A percentile compares a stretch with the other conserved stretches of the same genome.
Conservation (phyloP, 2,888 invertebrate species). For the Ophion slaviceki region DNA sequence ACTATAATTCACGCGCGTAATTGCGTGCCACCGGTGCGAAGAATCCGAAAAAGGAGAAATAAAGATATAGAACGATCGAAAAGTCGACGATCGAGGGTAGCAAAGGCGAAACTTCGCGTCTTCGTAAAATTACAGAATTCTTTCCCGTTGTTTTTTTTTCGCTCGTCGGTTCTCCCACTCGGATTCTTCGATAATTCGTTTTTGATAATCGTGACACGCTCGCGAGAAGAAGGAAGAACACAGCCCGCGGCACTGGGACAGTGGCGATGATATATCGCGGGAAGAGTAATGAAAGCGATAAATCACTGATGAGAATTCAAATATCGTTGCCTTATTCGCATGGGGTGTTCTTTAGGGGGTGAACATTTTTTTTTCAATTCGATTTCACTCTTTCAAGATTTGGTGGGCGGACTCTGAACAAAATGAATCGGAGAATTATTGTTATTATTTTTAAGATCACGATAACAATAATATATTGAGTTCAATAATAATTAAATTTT, state of each 20-base stretch:
- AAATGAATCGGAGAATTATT: too few relatives aligned
- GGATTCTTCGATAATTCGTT: constrained; percentile 74
- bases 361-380: background rate
- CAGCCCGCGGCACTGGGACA: constrained; percentile 45
- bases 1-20: constrained; percentile 80
- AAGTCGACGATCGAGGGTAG: constrained; percentile 43
- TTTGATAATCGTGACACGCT: constrained; percentile 76
- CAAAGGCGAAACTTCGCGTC: constrained; percentile 1
- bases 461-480: too few relatives aligned
- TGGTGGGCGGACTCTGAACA: too few relatives aligned
- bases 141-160: constrained; percentile 10
- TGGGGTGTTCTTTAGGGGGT: background rate
- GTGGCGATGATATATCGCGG: constrained; percentile 63
- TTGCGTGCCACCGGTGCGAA: constrained; percentile 71
- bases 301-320: constrained; percentile 82
- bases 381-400: background rate
- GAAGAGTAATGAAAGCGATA: constrained; percentile 79
- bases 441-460: too few relatives aligned
- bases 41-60: constrained; percentile 51
- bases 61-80: constrained; percentile 2
- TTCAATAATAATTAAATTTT: too few relatives aligned
- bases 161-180: constrained; percentile 15
- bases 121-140: background rate
- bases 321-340: constrained; percentile 29
- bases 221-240: constrained; percentile 70